Evolutionary conservation across 2,113 vertebrate species (phyloP), one percentile per base, ranked within the genome.

Genomic region (Sporophila hypoxantha): DNA sequence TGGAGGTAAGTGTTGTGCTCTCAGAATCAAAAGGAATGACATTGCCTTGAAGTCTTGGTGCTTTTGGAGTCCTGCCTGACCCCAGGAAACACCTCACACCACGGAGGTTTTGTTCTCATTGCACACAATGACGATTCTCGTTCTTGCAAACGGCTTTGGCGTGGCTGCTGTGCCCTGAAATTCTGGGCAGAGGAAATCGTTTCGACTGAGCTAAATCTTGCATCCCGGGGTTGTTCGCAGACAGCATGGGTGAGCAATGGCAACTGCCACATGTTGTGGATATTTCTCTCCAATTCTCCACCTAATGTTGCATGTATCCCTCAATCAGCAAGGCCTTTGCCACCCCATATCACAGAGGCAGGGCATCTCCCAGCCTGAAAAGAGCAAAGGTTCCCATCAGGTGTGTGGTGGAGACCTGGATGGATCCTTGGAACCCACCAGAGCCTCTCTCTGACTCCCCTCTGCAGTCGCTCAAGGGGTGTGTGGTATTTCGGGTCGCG

Each of bases 141-240:
- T n/a, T n/a, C n/a, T n/a, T n/a, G n/a, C n/a, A n/a, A n/a, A n/a
- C n/a, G n/a, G n/a, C n/a, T n/a, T n/a, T n/a, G n/a, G n/a, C n/a
- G n/a, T n/a, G n/a, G n/a, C n/a, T n/a, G n/a, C n/a, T n/a, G n/a
- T n/a, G n/a, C n/a, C n/a, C n/a, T n/a, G n/a, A n/a, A 11, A 57
- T 65, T 61, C 66, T 37, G 71, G 37, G 30, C 41, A 77, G 41
- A 56, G 12, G 34, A 56, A 85, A 87, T 60, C 1, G 17, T 47
- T 90, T 61, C 21, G n/a, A 25, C 26, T 76, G 79, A 84, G 26
- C 50, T 64, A 59, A 68, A 37, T 4, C 21, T 66, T 66, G 32
- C 49, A 18, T n/a, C 1, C 4, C 3, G 1, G 23, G 21, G 10
- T n/a, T 53, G 27, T 12, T 81, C n/a, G n/a, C n/a, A n/a, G n/a